Evolutionary conservation across 2,888 invertebrate genomes (phyloP).

Genomic region (Xanthia icteritia): DNA sequence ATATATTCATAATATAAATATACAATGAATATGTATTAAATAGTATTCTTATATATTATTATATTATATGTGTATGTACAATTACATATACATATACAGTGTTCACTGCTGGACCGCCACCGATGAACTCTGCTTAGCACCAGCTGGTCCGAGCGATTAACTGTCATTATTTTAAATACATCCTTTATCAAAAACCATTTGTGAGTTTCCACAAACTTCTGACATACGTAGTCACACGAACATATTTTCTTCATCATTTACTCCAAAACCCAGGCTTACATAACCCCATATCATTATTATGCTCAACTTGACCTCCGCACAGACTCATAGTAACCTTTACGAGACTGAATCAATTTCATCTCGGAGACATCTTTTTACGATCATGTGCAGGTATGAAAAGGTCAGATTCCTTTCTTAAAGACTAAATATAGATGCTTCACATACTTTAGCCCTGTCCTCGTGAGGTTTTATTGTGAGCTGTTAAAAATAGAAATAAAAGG

Average conservation of each 20-base stretch:
- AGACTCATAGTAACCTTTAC: slow-evolving; percentile 37
- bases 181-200: too few species aligned
- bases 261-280: slow-evolving; percentile 17
- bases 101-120: too few species aligned
- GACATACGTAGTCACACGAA: too few species aligned
- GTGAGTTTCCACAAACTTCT: too few species aligned
- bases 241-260: slow-evolving; percentile 19
- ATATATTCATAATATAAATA: too few species aligned
- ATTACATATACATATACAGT: too few species aligned
- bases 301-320: slow-evolving; percentile 33
- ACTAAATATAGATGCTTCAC: slow-evolving; percentile 60
- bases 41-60: too few species aligned
- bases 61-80: too few species aligned
- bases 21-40: too few species aligned
- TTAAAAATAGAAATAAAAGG: slow-evolving; percentile 41
- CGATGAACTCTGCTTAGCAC: too few species aligned
- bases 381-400: slow-evolving; percentile 57
- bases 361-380: slow-evolving; percentile 54
- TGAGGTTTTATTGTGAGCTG: slow-evolving; percentile 47
- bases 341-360: slow-evolving; percentile 57
- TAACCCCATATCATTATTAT: slow-evolving; percentile 42
- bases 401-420: slow-evolving; percentile 57
- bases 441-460: slow-evolving; percentile 17
- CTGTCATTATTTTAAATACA: too few species aligned
- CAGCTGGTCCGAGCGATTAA: too few species aligned